These are phyloP conservation scores for Leiothrix lutea DNA, from an alignment of 2,113 vertebrate species.

Conservation along the genomic window DNA sequence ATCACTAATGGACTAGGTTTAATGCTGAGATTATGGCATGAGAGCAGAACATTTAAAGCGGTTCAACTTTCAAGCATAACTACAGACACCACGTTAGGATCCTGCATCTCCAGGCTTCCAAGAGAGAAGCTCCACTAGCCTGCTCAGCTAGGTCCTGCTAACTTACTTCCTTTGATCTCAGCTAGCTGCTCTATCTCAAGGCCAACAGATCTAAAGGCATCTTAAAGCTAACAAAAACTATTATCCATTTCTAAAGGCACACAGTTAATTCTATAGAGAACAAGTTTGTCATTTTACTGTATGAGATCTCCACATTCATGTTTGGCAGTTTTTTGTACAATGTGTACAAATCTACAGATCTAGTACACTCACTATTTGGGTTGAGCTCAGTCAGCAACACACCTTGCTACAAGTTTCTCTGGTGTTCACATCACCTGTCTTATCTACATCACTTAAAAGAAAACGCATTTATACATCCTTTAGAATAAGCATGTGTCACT, in stretches of 20 bases:
- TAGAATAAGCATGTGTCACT: not conserved
- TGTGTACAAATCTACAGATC: not conserved
- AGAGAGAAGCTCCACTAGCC: not conserved
- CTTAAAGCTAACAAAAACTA: not conserved
- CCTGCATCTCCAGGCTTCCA: not conserved
- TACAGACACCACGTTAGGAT: not conserved
- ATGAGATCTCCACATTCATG: not conserved
- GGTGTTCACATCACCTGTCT: not conserved
- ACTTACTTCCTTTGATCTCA: not conserved
- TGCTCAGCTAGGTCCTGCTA: not conserved
- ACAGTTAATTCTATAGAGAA: not conserved
- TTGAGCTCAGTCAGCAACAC: not conserved
- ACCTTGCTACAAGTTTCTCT: not conserved
- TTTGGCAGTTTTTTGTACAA: not conserved
- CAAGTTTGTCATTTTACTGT: not conserved
- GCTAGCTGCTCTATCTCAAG: not conserved
- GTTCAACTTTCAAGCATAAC: not conserved
- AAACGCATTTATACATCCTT: not conserved
- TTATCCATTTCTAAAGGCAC: not conserved
- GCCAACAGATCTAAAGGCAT: not conserved
- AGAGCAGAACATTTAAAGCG: not conserved
- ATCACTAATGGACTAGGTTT: not conserved
- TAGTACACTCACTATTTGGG: rapidly evolving
- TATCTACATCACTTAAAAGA: not conserved
- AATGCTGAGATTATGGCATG: not conserved